Evolutionary conservation across 2,888 invertebrate species (phyloP).

Genomic region (Phoronis australis): DNA sequence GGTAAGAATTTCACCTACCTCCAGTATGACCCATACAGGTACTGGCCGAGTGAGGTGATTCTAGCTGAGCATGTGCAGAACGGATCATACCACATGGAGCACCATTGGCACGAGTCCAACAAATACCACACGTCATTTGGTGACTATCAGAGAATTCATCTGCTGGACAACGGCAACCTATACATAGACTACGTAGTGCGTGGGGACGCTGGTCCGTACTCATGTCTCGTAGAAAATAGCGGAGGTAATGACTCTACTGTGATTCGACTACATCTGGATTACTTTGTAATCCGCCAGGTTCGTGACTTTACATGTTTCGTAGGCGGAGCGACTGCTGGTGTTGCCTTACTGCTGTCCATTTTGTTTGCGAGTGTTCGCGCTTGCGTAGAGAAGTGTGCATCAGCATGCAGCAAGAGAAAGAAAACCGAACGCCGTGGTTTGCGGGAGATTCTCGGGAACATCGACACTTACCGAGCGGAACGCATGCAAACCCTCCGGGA

Average conservation of each 20-base stretch:
- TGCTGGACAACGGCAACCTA: slow-evolving; percentile 74
- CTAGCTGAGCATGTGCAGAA: slow-evolving; percentile 13
- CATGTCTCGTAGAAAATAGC: slow-evolving; percentile 80
- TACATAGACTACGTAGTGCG: slow-evolving; percentile 63
- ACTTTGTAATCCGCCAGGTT: slow-evolving; percentile 75
- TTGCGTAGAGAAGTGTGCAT: too few relatives aligned
- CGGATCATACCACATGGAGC: slow-evolving; percentile 21
- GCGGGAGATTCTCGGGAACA: slow-evolving; percentile 53
- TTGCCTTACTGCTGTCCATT: slow-evolving; percentile 73
- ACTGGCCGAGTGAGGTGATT: slow-evolving; percentile 20
- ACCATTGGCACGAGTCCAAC: slow-evolving; percentile 29
- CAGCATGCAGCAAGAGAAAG: slow-evolving; percentile 53
- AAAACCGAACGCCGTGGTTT: slow-evolving; percentile 50
- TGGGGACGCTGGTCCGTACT: slow-evolving; percentile 74
- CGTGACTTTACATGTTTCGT: slow-evolving; percentile 78
- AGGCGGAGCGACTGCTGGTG: slow-evolving; percentile 73
- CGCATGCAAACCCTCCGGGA: slow-evolving; percentile 39
- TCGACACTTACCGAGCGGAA: slow-evolving; percentile 41
- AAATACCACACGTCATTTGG: slow-evolving; percentile 59
- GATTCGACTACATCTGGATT: slow-evolving; percentile 66
- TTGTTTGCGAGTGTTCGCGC: slow-evolving; percentile 25
- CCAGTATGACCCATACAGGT: slow-evolving; percentile 22
- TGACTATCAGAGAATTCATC: too few relatives aligned
- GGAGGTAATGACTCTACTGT: slow-evolving; percentile 72
- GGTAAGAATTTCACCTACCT: slow-evolving; percentile 24